Percentiles rank a stretch among this genome's conserved stretches.
phyloP scores from a whole-genome alignment of 1,140 invertebrate genomes.

The Magallana ariakensis region DNA sequence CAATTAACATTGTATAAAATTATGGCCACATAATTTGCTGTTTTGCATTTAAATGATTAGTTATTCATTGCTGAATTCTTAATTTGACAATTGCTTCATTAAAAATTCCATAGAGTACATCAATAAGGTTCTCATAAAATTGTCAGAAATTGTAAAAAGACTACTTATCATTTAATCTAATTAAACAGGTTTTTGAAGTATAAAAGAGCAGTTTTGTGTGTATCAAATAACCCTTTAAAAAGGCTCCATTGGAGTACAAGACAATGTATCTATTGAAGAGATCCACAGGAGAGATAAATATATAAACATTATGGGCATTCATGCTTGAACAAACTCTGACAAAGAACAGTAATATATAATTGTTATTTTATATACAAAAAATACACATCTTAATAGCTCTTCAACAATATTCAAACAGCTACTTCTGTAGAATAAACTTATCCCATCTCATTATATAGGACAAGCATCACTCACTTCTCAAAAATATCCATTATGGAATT shows the following conservation, averaged over 20 bases:
- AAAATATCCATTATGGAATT: constrained; percentile 19
- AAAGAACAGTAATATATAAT: constrained; percentile 10
- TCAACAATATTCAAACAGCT: constrained; percentile 13
- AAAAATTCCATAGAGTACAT: constrained; percentile 3
- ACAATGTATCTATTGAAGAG: constrained; percentile 8
- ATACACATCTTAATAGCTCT: constrained; percentile 17
- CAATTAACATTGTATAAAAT: too few species aligned
- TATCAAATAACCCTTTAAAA: not conserved
- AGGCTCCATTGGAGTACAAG: not conserved
- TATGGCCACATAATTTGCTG: too few species aligned
- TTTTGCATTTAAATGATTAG: too few species aligned
- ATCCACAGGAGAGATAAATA: constrained; percentile 17
- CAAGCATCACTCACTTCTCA: not conserved
- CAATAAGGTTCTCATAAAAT: not conserved
- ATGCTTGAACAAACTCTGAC: constrained; percentile 20
- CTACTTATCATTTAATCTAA: not conserved
- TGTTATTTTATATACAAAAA: constrained; percentile 24
- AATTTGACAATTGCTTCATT: not conserved
- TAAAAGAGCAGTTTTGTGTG: not conserved
- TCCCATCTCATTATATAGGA: not conserved
- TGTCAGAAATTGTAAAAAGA: not conserved
- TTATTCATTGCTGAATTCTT: too few species aligned
- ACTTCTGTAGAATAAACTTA: not conserved
- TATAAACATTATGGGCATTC: constrained; percentile 19
- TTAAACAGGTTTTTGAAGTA: not conserved